Conservation (phyloP, 2,797 vertebrate genomes). For the Halcyon smyrnensis region DNA sequence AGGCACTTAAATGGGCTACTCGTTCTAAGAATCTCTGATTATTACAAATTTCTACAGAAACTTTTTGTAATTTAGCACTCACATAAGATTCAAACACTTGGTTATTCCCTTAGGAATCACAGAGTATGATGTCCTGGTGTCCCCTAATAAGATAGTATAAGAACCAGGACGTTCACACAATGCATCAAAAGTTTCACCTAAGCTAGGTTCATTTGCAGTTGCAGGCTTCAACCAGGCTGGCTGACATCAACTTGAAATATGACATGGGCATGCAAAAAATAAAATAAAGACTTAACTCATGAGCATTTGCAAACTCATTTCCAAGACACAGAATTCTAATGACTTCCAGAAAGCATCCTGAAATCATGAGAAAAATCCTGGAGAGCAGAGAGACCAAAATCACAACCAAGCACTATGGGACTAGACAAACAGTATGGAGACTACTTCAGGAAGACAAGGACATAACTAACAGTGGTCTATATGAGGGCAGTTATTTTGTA, state of each 20-base stretch:
- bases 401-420: neutral
- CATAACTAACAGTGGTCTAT: neutral
- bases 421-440: neutral
- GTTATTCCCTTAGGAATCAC: neutral
- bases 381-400: conserved; percentile 13
- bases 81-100: neutral
- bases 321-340: conserved; percentile 23
- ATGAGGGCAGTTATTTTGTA: neutral
- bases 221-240: neutral
- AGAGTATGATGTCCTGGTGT: neutral
- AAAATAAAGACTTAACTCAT: neutral
- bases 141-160: neutral
- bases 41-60: neutral
- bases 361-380: conserved; percentile 41
- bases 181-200: neutral
- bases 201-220: neutral
- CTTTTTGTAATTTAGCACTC: neutral
- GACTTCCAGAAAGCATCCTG: conserved; percentile 26
- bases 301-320: conserved; percentile 17
- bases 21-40: neutral
- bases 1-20: neutral
- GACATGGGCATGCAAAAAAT: neutral
- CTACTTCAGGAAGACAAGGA: neutral
- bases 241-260: neutral
- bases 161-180: neutral